Base-by-base conservation (phyloP, 2,888 invertebrate species). In the Tetragnatha montana region DNA sequence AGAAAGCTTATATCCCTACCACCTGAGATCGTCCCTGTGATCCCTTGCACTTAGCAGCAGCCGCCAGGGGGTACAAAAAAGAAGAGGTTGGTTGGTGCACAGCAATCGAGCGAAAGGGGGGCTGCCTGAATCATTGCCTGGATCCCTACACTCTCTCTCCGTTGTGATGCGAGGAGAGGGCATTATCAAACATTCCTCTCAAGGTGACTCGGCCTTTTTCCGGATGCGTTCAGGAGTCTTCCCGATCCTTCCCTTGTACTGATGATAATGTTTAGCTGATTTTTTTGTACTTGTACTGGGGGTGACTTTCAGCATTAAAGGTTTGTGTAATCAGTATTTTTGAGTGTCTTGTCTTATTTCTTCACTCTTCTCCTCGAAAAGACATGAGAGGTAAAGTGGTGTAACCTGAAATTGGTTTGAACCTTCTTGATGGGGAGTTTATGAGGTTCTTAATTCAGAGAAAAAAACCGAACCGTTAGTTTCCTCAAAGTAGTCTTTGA, bases 291-390 rank as follows among this genome's bases (percentile, higher is more conserved):
- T 35, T 89, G 91, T 91, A 87, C 71, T 80, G 83, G 87, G 81
- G 89, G 87, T 85, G 81, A 91, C 86, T 89, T 91, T 87, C 89
- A 89, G 89, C 91, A 91, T 91, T 91, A 91, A 91, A 91, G 91
- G 87, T 89, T 91, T 91, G 91, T 91, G 91, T 91, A 91, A 89
- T 91, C 89, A 87, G 89, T 90, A 84, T 17, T 22, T n/a, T 21
- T 7, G 12, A 10, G 12, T 78, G 17, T 79, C 51, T 70, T 51
- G 49, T 70, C 78, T 71, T 78, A 19, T 75, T 82, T 21, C n/a
- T 82, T n/a, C 49, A n/a, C 19, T 49, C 68, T n/a, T 22, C 21
- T 73, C 68, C 21, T 73, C 68, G 4, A 68, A 68, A n/a, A 68
- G 35, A 35, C 2, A 35, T 35, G 4, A 35, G 35, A 35, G 35